These are phyloP conservation scores for Harpegnathos saltator DNA, from an alignment of 1,140 invertebrate genomes.

Conservation along the genomic window DNA sequence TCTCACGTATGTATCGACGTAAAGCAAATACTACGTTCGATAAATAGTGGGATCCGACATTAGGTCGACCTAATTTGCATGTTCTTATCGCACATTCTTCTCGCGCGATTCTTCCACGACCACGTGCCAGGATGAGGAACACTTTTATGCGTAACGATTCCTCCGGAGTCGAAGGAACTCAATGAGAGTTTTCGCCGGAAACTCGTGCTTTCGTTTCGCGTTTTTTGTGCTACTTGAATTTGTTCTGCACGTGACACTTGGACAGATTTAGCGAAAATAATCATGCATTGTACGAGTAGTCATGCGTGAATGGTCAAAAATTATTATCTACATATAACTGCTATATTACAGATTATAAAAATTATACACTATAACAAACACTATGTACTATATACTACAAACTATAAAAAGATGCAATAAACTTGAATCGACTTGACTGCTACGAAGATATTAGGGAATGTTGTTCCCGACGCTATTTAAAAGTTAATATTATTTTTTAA, in stretches of 20 bases:
- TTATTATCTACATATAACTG: too few relatives aligned
- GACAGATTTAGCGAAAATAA: not conserved
- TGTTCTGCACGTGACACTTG: not conserved
- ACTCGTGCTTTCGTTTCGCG: too few relatives aligned
- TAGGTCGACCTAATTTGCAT: slow-evolving; percentile 80
- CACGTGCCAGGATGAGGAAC: not conserved
- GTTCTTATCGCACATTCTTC: slow-evolving; percentile 14
- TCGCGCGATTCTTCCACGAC: not conserved
- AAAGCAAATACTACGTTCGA: slow-evolving; percentile 78
- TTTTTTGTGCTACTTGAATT: too few relatives aligned
- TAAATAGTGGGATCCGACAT: slow-evolving; percentile 81
- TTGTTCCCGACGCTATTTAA: too few relatives aligned
- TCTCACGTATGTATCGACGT: slow-evolving; percentile 77
- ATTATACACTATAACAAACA: too few relatives aligned
- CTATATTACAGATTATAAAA: too few relatives aligned
- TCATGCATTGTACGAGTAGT: slow-evolving; percentile 7
- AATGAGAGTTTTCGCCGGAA: too few relatives aligned
- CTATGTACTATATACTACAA: too few relatives aligned
- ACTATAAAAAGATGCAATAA: too few relatives aligned
- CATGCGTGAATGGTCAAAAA: not conserved
- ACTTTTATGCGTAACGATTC: not conserved
- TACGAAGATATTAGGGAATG: too few relatives aligned
- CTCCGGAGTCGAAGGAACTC: not conserved
- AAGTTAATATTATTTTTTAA: too few relatives aligned
- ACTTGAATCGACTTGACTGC: too few relatives aligned